Evolutionary conservation across 1,140 invertebrate genomes (phyloP), one percentile per base, ranked within the genome.

Genomic region (Schlechtendalia chinensis): DNA sequence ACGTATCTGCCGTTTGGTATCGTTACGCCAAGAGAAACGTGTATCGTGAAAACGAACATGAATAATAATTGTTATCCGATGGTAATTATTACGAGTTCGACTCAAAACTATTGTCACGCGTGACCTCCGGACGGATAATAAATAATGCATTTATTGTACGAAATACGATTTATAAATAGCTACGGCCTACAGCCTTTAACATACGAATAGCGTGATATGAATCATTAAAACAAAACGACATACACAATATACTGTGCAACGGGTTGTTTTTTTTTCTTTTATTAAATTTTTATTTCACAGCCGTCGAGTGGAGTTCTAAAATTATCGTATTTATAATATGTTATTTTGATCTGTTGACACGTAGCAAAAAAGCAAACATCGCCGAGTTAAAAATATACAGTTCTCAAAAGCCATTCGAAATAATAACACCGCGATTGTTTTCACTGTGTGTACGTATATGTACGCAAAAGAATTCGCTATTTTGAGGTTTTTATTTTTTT

Each of bases 1-100:
- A 32, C 29, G n/a, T 19, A 0, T 5, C 19, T 12, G 61, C n/a
- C n/a, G n/a, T n/a, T 39, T 65, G 32, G 17, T n/a, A 65, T 29
- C 19, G 29, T 65, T 65, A 65, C 1, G 0, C 8, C 61, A 10
- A 0, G 29, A 11, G 5, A 39, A 65, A 22, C n/a, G 39, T 39
- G 19, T 63, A 63, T 10, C 4, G 61, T 10, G 4, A 65, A 65
- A 65, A 65, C 61, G 32, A 65, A 32, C 29, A n/a, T n/a, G 10
- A 39, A 32, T 61, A 61, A 65, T 65, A 50, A 50, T 50, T 50
- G 14, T 54, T 39, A 39, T 65, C 32, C 17, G 32, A 65, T 65
- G 61, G 61, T 39, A 65, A 65, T 65, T 65, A 47, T 69, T 65
- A 22, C 32, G n/a, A 19, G 14, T 69, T 69, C 65, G 24, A 69